Conservation (phyloP, 1,140 invertebrate genomes). For the Diabrotica undecimpunctata region DNA sequence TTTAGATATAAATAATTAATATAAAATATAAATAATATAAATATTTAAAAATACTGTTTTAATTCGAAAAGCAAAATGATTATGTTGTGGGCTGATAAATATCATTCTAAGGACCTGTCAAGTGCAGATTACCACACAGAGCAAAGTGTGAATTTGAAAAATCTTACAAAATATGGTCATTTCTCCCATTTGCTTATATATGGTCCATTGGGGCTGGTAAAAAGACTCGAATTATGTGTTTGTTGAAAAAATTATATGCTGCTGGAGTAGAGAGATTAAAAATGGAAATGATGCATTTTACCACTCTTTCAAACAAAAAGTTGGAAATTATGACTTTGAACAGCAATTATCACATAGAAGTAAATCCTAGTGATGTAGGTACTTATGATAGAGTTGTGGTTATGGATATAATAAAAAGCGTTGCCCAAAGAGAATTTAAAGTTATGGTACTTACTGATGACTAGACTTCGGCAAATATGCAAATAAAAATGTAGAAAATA, state of each 20-base stretch:
- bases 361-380: slow-evolving; percentile 97
- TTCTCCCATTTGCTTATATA: slow-evolving; percentile 97
- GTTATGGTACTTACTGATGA: slow-evolving; percentile 94
- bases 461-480: too few species aligned
- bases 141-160: slow-evolving; percentile 84
- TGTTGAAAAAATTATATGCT: slow-evolving; percentile 92
- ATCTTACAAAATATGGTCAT: slow-evolving; percentile 87
- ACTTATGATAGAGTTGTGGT: slow-evolving; percentile 95
- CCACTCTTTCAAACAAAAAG: slow-evolving; percentile 97
- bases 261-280: slow-evolving; percentile 83
- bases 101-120: slow-evolving; percentile 80
- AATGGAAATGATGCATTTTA: slow-evolving; percentile 86
- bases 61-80: slow-evolving; percentile 60
- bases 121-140: slow-evolving; percentile 93
- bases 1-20: too few species aligned
- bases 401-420: slow-evolving; percentile 96
- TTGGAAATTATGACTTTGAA: slow-evolving; percentile 92
- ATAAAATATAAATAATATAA: too few species aligned
- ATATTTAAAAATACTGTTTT: neutral
- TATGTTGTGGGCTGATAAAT: slow-evolving; percentile 92
- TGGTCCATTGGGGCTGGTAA: slow-evolving; percentile 98
- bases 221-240: slow-evolving; percentile 91
- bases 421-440: slow-evolving; percentile 92
- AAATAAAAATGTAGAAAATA: too few species aligned
- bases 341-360: slow-evolving; percentile 96